Evolutionary conservation across 2,113 vertebrate genomes (phyloP).

Genomic region (Dipodomys stephensi): DNA sequence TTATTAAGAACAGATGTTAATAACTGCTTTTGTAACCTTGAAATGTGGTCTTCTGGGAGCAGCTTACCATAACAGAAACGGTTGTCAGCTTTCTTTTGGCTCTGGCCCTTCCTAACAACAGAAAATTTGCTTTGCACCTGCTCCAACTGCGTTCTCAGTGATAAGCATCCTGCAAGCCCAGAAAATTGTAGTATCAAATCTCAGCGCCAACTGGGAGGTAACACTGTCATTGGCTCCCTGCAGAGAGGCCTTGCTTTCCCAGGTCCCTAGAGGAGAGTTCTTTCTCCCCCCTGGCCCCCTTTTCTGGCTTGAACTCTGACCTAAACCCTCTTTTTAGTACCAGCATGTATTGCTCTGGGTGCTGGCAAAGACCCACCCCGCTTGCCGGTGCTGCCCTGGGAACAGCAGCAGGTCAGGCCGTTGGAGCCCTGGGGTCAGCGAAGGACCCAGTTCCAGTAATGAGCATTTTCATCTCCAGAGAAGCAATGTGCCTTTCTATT

Average conservation of each 20-base stretch:
- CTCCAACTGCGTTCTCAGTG: slow-evolving; percentile 82
- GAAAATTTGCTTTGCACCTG: slow-evolving; percentile 84
- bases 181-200: slow-evolving; percentile 84
- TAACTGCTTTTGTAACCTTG: slow-evolving; percentile 28
- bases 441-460: slow-evolving; percentile 84
- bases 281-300: slow-evolving; percentile 36
- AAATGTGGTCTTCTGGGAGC: not conserved
- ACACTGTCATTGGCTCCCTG: slow-evolving; percentile 64
- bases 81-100: slow-evolving; percentile 73
- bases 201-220: slow-evolving; percentile 80
- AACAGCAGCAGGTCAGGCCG: slow-evolving; percentile 83
- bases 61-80: slow-evolving; percentile 45
- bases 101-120: slow-evolving; percentile 69
- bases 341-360: slow-evolving; percentile 62
- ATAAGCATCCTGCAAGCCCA: slow-evolving; percentile 82
- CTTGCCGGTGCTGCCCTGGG: slow-evolving; percentile 39
- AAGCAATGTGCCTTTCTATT: slow-evolving; percentile 23
- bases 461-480: slow-evolving; percentile 65
- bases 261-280: slow-evolving; percentile 57
- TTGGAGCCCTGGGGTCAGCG: slow-evolving; percentile 74
- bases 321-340: slow-evolving; percentile 43
- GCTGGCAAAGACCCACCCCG: slow-evolving; percentile 52
- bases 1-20: slow-evolving; percentile 60
- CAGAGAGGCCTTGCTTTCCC: slow-evolving; percentile 68
- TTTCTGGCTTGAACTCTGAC: slow-evolving; percentile 80